Evolutionary conservation across 1,140 invertebrate genomes (phyloP).

Genomic region (Olivierus martensii): DNA sequence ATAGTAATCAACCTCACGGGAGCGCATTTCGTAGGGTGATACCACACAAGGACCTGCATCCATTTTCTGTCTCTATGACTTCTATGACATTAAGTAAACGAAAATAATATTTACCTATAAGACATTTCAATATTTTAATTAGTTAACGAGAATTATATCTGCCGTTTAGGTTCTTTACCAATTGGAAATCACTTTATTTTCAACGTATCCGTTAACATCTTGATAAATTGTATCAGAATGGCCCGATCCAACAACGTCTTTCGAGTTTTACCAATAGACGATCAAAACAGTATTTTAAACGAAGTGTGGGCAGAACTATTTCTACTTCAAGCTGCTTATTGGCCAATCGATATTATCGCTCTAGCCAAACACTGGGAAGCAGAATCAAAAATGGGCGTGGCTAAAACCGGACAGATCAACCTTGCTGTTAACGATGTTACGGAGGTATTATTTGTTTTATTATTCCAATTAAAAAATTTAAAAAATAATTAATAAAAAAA

Average conservation of each 20-base stretch:
- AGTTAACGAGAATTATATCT: too few species aligned
- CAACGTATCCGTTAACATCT: conserved; percentile 45
- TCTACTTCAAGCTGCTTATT: conserved; percentile 62
- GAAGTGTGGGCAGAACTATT: conserved; percentile 75
- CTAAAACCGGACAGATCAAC: conserved; percentile 22
- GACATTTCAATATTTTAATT: too few species aligned
- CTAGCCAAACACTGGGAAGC: conserved; percentile 13
- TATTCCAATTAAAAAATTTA: too few species aligned
- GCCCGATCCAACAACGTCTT: conserved; percentile 58
- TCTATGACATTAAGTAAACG: too few species aligned
- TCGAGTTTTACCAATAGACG: conserved; percentile 47
- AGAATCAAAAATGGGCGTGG: conserved; percentile 9
- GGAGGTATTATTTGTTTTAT: too few species aligned
- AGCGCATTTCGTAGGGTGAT: background rate
- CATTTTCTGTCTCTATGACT: too few species aligned
- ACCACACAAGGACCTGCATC: too few species aligned
- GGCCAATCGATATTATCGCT: conserved; percentile 15
- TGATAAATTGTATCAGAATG: conserved; percentile 60
- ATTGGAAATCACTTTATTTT: too few species aligned
- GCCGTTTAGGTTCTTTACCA: too few species aligned
- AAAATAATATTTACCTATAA: too few species aligned
- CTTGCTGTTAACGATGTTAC: conserved; percentile 1
- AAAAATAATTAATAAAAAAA: too few species aligned
- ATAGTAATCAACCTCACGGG: background rate
- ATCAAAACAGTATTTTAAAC: conserved; percentile 55